Evolutionary conservation across 2,797 vertebrate species (phyloP), one percentile per base, ranked within the genome.

Genomic region (Paratrypauchen microcephalus): DNA sequence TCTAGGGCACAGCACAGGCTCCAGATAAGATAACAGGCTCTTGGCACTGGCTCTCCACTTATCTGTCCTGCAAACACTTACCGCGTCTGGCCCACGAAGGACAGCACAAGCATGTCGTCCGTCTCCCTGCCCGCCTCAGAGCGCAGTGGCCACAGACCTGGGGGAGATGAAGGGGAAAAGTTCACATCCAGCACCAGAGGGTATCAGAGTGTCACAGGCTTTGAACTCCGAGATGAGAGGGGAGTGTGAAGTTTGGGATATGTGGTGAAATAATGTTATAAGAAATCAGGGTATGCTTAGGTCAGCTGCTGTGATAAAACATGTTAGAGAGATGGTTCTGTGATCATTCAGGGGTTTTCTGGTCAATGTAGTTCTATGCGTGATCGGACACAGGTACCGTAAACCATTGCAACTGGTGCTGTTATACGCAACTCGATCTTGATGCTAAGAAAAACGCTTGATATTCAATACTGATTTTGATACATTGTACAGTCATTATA

Each of bases 1-100:
- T 79, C 98, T 99, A 72, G 45, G 59, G 66, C 16, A 59, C 71
- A 75, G 73, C 28, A 73, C 16, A 66, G 59, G 30, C 71, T 71
- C 50, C 8, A 68, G 64, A 68, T 78, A 48, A 84, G 72, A 83
- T 81, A 24, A 69, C 18, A 19, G 52, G 52, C 52, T n/a, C 21
- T 66, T 65, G 63, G 60, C 63, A 32, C 30, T 23, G 60, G 72
- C 71, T 66, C 52, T 7, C 15, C 66, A 28, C 76, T 75, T 76
- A 71, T 84, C 76, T 18, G 56, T 2, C 39, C 18, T 7, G 39
- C 61, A 28, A 57, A 71, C 56, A 68, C 89, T 91, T 80, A 99
- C 98, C 98, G 95, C 18, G 97, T 99, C 84, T 99, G 98, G 83
- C 97, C 97, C 52, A 99, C 97, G 8, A 99, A 99, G 62, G 98